Evolutionary conservation across 2,113 vertebrate species (phyloP).

Genomic region (Ginglymostoma cirratum): DNA sequence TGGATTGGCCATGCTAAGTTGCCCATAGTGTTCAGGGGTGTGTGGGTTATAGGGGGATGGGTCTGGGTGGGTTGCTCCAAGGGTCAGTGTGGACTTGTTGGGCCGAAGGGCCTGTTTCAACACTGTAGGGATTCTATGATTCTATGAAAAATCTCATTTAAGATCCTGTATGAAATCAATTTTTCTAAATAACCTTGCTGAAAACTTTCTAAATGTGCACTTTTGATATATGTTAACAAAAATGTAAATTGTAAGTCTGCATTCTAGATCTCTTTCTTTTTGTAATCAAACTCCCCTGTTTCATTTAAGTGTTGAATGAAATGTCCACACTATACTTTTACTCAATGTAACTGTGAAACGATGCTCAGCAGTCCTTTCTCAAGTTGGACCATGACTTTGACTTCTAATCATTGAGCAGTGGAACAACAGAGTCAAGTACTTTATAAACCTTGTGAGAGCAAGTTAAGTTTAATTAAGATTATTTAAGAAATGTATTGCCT

Average conservation of each 20-base stretch:
- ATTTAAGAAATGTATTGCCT: neutral
- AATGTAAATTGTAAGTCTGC: neutral
- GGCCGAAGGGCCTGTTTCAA: too few relatives aligned
- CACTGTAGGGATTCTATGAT: too few relatives aligned
- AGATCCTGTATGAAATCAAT: neutral
- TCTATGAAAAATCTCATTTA: neutral
- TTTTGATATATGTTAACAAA: neutral
- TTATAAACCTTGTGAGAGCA: neutral
- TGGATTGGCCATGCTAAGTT: too few relatives aligned
- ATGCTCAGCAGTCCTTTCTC: neutral
- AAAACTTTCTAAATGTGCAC: neutral
- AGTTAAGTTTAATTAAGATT: neutral
- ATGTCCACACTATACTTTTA: neutral
- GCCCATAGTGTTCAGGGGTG: too few relatives aligned
- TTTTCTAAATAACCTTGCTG: neutral
- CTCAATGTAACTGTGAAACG: neutral
- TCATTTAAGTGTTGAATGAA: neutral
- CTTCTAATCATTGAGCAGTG: neutral
- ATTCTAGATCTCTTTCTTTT: neutral
- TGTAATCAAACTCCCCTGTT: neutral
- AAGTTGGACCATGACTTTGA: neutral
- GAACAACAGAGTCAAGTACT: neutral
- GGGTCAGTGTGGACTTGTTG: too few relatives aligned
- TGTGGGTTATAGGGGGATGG: too few relatives aligned
- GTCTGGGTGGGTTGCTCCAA: too few relatives aligned